Conservation (phyloP, 2,888 invertebrate genomes). For the Octonoba sinensis region DNA sequence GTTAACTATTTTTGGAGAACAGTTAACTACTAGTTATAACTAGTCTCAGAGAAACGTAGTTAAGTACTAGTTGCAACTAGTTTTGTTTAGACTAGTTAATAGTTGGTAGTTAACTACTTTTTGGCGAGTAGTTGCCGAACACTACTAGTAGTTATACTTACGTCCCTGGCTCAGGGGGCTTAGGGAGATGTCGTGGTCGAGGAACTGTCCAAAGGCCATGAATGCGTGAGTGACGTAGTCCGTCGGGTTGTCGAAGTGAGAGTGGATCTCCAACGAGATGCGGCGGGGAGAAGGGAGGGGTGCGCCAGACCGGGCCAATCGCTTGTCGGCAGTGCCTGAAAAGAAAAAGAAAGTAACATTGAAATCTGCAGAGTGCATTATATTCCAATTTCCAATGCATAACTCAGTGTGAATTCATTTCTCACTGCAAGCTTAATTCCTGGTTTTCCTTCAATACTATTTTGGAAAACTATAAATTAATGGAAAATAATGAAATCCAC, state of each 20-base stretch:
- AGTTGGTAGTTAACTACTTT: too few species aligned
- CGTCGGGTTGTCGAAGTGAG: conserved; percentile 66
- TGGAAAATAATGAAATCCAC: too few species aligned
- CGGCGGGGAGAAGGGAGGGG: conserved; percentile 87
- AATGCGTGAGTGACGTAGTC: conserved; percentile 88
- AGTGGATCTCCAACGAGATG: conserved; percentile 87
- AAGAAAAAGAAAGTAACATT: conserved; percentile 3
- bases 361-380: not conserved
- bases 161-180: conserved; percentile 76
- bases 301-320: conserved; percentile 73
- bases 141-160: conserved; percentile 1
- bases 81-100: too few species aligned
- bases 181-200: conserved; percentile 95
- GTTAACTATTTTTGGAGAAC: too few species aligned
- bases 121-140: too few species aligned
- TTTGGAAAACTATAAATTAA: too few species aligned
- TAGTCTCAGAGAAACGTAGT: too few species aligned
- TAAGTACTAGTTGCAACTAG: too few species aligned
- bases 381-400: too few species aligned
- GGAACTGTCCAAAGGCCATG: conserved; percentile 93
- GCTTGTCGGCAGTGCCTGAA: conserved; percentile 57
- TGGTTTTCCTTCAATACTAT: not conserved
- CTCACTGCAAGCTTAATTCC: too few species aligned
- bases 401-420: too few species aligned
- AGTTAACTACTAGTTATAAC: too few species aligned